phyloP scores from a whole-genome alignment of 2,888 invertebrate species.

The Synanthedon formicaeformis region DNA sequence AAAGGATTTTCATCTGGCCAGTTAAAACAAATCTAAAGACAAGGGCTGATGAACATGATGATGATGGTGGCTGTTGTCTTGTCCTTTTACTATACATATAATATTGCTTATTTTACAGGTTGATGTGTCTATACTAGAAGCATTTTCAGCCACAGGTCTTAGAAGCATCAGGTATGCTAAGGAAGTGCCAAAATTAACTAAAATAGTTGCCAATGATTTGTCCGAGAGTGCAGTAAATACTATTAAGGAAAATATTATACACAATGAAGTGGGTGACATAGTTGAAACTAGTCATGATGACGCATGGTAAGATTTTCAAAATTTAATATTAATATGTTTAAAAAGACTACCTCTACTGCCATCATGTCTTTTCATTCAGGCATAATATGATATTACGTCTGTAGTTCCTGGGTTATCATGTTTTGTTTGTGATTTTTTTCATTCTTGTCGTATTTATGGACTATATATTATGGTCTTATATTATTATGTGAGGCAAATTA shows the following conservation, averaged over 20 bases:
- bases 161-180: conserved; percentile 96
- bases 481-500: no score
- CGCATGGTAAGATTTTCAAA: conserved; percentile 76
- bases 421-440: no score
- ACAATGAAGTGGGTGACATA: conserved; percentile 80
- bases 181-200: conserved; percentile 85
- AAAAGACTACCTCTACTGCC: no score
- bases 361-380: no score
- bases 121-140: conserved; percentile 85
- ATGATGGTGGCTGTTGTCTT: conserved; percentile 7
- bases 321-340: no score
- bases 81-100: background rate
- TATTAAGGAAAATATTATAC: conserved; percentile 82
- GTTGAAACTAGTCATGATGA: conserved; percentile 85
- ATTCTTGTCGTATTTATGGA: no score
- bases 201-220: conserved; percentile 93
- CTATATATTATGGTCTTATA: no score
- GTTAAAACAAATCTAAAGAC: no score
- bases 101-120: conserved; percentile 29
- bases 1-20: no score
- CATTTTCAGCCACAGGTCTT: conserved; percentile 94
- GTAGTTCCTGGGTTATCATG: no score
- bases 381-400: no score
- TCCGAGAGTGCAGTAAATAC: conserved; percentile 86
- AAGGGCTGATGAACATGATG: no score